A percentile compares a stretch with the other conserved stretches of the same genome.
These are phyloP conservation scores for Chirona hameri DNA, from an alignment of 2,888 invertebrate species.

Conservation along the genomic window DNA sequence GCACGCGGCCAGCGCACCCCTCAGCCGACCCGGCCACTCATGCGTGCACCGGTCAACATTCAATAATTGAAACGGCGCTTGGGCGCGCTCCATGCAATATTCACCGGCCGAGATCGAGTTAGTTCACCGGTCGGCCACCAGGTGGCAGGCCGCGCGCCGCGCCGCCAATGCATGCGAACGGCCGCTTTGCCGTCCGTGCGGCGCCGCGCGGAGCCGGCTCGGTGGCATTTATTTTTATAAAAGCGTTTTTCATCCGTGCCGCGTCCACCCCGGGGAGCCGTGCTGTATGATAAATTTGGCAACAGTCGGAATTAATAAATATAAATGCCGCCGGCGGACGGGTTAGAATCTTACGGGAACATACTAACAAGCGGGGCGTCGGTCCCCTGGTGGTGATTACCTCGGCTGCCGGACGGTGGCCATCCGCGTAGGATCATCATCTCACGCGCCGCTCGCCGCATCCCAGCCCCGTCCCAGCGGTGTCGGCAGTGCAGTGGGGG, in stretches of 20 bases:
- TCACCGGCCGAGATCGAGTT: neutral
- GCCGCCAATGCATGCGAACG: conserved; percentile 23
- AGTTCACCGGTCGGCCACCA: neutral
- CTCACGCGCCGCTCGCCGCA: no score
- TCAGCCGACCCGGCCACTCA: neutral
- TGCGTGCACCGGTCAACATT: conserved; percentile 22
- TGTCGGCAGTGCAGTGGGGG: no score
- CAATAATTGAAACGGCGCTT: neutral
- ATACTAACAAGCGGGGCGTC: conserved; percentile 25
- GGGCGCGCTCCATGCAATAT: conserved; percentile 6
- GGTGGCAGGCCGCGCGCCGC: neutral
- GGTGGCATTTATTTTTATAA: conserved; percentile 26
- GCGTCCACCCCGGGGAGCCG: neutral
- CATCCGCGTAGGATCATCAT: neutral
- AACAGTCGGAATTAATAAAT: conserved; percentile 25
- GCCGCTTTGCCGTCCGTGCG: neutral
- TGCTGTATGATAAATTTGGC: conserved; percentile 26
- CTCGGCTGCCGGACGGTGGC: conserved; percentile 4
- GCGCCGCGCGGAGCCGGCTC: neutral
- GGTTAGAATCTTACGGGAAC: conserved; percentile 5
- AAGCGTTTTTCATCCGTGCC: conserved; percentile 26
- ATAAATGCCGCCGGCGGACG: neutral
- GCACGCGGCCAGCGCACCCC: neutral
- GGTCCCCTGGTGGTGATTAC: neutral
- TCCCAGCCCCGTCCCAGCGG: no score